phyloP scores from a whole-genome alignment of 2,888 invertebrate species.

The Lacanobia oleracea region DNA sequence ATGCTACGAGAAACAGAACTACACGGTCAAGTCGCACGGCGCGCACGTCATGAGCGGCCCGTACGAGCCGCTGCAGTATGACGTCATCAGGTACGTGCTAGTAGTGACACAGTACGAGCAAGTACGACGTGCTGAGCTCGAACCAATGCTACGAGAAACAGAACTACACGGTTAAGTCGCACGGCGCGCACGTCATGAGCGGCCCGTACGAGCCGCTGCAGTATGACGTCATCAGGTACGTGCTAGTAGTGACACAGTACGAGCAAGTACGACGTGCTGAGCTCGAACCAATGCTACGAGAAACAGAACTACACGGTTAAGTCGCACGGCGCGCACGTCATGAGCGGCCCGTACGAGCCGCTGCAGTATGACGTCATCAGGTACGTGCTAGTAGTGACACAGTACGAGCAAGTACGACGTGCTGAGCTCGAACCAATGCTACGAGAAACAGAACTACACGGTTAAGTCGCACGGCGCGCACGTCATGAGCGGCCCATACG shows the following conservation, averaged over 20 bases:
- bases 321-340: conserved; percentile 80
- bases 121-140: not conserved
- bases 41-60: conserved; percentile 86
- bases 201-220: conserved; percentile 85
- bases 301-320: conserved; percentile 83
- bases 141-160: conserved; percentile 67
- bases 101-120: not conserved
- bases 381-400: not conserved
- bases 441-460: conserved; percentile 80
- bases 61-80: conserved; percentile 87
- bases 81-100: conserved; percentile 73
- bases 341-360: conserved; percentile 86
- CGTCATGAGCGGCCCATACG: conserved; percentile 86
- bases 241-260: not conserved
- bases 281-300: not conserved
- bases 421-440: not conserved
- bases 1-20: conserved; percentile 76
- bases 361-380: conserved; percentile 85
- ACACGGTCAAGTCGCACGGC: conserved; percentile 78
- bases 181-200: conserved; percentile 84
- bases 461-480: conserved; percentile 80
- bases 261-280: not conserved
- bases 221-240: conserved; percentile 81
- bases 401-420: not conserved
- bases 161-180: conserved; percentile 80